Evolutionary conservation across 1,140 invertebrate species (phyloP).

Genomic region (Copidosoma floridanum): DNA sequence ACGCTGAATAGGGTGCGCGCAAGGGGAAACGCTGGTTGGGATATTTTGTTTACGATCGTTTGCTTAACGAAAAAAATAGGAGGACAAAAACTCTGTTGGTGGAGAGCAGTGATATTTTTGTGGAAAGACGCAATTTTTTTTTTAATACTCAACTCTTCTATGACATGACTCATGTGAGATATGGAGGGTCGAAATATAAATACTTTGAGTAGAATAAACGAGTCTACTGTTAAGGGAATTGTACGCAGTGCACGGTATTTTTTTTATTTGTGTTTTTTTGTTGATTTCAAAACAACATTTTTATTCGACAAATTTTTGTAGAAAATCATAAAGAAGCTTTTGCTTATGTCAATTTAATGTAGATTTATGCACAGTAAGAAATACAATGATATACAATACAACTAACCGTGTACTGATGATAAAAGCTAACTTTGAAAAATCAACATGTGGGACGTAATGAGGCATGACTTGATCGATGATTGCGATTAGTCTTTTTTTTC

Average conservation of each 20-base stretch:
- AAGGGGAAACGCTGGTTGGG: neutral
- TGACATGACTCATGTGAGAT: too few relatives aligned
- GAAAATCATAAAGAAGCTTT: too few relatives aligned
- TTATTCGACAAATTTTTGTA: too few relatives aligned
- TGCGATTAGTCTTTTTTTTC: neutral
- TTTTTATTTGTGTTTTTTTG: neutral
- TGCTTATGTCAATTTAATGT: too few relatives aligned
- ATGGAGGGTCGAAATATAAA: neutral
- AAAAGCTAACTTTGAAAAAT: too few relatives aligned
- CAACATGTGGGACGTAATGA: too few relatives aligned
- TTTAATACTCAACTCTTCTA: conserved; percentile 14
- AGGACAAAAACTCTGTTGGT: conserved; percentile 2
- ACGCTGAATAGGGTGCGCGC: neutral
- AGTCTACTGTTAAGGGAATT: conserved; percentile 8
- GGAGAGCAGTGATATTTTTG: neutral
- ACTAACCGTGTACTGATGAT: too few relatives aligned
- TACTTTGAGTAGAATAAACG: conserved; percentile 3
- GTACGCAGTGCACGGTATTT: neutral
- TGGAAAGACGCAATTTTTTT: conserved; percentile 26
- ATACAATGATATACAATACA: too few relatives aligned
- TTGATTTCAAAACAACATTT: too few relatives aligned
- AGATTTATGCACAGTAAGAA: too few relatives aligned
- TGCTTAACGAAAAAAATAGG: conserved; percentile 19
- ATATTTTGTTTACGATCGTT: conserved; percentile 25
- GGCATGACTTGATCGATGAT: neutral